A percentile compares a stretch with the other conserved stretches of the same genome.
Conservation (phyloP, 2,113 vertebrate genomes). For the Cololabis saira region DNA sequence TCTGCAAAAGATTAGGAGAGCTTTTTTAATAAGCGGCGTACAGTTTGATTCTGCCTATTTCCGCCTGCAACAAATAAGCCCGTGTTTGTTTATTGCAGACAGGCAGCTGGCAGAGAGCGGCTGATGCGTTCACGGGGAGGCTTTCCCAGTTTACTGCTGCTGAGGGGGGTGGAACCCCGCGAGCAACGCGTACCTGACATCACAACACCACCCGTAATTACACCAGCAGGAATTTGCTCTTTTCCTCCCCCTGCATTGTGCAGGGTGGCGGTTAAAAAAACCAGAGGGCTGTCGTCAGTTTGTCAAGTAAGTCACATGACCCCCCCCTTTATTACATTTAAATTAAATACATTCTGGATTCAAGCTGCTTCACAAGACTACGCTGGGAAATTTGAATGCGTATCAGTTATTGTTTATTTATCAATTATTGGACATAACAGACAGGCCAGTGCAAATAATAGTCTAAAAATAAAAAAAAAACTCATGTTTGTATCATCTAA, state of each 20-base stretch:
- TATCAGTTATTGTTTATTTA: not conserved
- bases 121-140: conserved; percentile 47
- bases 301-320: too few relatives aligned
- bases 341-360: too few relatives aligned
- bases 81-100: conserved; percentile 69
- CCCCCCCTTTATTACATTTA: too few relatives aligned
- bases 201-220: conserved; percentile 42
- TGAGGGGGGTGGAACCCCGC: conserved; percentile 19
- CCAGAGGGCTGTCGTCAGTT: not conserved
- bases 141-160: conserved; percentile 47
- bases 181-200: conserved; percentile 32
- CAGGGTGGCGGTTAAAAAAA: not conserved
- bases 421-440: not conserved
- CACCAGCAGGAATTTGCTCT: conserved; percentile 16
- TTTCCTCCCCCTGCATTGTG: not conserved
- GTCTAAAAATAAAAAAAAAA: not conserved
- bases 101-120: conserved; percentile 62
- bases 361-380: too few relatives aligned
- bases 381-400: not conserved
- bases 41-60: conserved; percentile 70
- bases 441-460: not conserved
- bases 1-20: conserved; percentile 70
- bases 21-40: conserved; percentile 70
- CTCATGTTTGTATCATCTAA: not conserved
- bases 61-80: conserved; percentile 70